These are phyloP conservation scores for Shinisaurus crocodilurus DNA, from an alignment of 2,113 vertebrate genomes.

Conservation along the genomic window DNA sequence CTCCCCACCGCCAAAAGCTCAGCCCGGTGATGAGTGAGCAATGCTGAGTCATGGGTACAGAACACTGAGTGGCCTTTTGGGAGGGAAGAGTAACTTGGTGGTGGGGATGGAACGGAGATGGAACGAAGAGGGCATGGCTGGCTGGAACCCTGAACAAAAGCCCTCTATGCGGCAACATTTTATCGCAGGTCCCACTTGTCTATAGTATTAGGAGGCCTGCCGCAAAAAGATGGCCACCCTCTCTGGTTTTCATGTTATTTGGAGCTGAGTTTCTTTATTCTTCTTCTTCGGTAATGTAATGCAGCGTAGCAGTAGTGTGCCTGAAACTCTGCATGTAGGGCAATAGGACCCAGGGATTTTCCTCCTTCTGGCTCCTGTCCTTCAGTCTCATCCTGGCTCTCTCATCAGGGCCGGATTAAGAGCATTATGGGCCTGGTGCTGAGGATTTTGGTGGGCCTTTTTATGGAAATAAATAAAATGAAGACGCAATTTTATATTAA, in stretches of 20 bases:
- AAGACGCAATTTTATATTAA: no score
- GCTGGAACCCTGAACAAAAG: no score
- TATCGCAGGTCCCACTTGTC: background rate
- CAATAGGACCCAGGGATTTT: background rate
- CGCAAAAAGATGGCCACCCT: background rate
- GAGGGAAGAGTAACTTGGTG: background rate
- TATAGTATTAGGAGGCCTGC: background rate
- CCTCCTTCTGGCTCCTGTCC: background rate
- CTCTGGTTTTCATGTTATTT: background rate
- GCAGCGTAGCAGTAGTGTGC: background rate
- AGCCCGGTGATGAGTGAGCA: no score
- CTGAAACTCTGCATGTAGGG: background rate
- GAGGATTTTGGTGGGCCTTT: no score
- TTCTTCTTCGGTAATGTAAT: background rate
- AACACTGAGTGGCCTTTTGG: background rate
- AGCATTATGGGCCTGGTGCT: no score
- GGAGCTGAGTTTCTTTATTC: background rate
- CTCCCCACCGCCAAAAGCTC: no score
- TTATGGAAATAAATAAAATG: no score
- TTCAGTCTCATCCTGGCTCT: accelerated
- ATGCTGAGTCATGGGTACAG: background rate
- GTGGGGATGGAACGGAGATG: background rate
- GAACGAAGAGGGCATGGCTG: background rate
- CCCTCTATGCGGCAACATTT: background rate
- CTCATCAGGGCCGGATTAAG: no score